Evolutionary conservation across 2,113 vertebrate genomes (phyloP), one percentile per base, ranked within the genome.

Genomic region (Columba janthina): DNA sequence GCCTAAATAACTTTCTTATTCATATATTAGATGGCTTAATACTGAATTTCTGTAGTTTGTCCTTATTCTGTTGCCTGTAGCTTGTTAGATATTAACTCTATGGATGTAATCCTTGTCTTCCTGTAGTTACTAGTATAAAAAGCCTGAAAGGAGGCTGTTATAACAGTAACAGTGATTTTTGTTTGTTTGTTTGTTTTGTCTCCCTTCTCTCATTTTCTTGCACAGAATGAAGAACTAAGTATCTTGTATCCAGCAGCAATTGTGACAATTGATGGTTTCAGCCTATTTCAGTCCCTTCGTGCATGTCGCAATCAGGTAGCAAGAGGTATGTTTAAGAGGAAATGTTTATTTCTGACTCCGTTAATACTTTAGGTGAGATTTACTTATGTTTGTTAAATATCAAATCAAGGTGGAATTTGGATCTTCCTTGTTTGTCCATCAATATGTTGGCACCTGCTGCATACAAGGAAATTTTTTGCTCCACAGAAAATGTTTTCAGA

Each of bases 291-390:
- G 96, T 99, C 99, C 54, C 98, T 99, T 54, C 99, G 99, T 67
- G 99, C 99, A 3, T 99, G 99, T 98, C 98, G 99, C 96, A 99
- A 99, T 98, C 99, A 99, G 97, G 99, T 99, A 71, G 99, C 99
- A 31, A 98, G 99, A 99, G 99, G 99, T 99, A 98, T 1, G 89
- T 90, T 28, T 40, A 26, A 56, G 56, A 84, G 70, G 61, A 69
- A 12, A 57, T 42, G 20, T 32, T 82, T 75, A 2, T 58, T 93
- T 89, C 75, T 71, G 24, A 18, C 16, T 71, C 34, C 56, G 6
- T 69, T 74, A 28, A 7, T 60, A 40, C 29, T 75, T 57, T 71
- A 29, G 31, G 11, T 58, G 15, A 44, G 44, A 36, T 51, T 46
- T 85, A 42, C n/a, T 65, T 60, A 6, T 1, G 3, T 62, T 69